Percentiles rank a stretch among this genome's conserved stretches.
Conservation (phyloP, 2,113 vertebrate species). For the Numenius arquata region DNA sequence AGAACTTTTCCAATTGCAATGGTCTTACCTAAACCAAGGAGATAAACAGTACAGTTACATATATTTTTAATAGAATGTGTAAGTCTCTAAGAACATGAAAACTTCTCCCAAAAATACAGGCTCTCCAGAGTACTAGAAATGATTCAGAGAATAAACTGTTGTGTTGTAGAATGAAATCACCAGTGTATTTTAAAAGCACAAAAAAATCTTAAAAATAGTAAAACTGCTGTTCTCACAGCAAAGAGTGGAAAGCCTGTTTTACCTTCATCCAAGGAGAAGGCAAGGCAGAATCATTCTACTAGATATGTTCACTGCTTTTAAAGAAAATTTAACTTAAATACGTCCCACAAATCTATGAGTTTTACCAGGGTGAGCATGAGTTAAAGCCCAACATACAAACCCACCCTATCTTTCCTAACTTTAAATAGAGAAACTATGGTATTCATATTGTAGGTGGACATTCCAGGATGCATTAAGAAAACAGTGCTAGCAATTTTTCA, state of each 20-base stretch:
- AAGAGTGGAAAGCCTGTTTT: background rate
- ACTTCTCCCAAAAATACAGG: background rate
- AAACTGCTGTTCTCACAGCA: background rate
- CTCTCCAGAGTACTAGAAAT: background rate
- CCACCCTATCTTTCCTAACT: background rate
- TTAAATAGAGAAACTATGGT: background rate
- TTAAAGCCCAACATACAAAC: background rate
- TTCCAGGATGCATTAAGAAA: background rate
- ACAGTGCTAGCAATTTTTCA: background rate
- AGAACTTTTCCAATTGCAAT: constrained; percentile 99
- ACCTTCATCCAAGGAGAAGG: background rate
- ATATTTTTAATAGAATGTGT: background rate
- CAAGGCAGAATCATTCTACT: background rate
- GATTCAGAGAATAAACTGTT: background rate
- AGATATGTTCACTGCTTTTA: background rate
- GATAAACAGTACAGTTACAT: constrained; percentile 24
- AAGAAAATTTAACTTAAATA: background rate
- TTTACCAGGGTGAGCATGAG: background rate
- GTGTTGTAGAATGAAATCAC: background rate
- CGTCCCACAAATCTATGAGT: background rate
- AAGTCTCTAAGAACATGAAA: background rate
- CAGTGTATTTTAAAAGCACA: background rate
- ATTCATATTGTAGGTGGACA: background rate
- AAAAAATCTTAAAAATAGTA: background rate
- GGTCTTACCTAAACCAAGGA: constrained; percentile 88